Evolutionary conservation across 2,888 invertebrate genomes (phyloP).

Genomic region (Odontothrips loti): DNA sequence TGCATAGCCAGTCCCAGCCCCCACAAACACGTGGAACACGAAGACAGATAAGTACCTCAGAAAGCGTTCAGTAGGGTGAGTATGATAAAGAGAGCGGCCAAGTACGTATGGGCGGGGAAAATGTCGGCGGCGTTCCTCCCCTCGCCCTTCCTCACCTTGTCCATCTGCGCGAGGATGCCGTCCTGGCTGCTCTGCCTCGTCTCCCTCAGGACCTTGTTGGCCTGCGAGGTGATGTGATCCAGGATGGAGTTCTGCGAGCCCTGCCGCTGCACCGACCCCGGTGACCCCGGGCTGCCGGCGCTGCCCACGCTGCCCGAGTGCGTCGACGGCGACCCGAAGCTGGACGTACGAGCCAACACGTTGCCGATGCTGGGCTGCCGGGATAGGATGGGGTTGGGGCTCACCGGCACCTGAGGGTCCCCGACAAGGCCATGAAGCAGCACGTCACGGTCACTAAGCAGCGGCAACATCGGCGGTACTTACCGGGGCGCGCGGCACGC

Average conservation of each 20-base stretch:
- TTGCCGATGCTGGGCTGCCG: conserved; percentile 59
- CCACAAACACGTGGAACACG: too few relatives aligned
- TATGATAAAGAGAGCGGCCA: conserved; percentile 32
- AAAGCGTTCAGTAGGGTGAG: too few relatives aligned
- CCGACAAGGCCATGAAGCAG: not conserved
- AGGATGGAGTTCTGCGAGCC: conserved; percentile 79
- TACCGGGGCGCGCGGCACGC: conserved; percentile 33
- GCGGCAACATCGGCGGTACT: conserved; percentile 34
- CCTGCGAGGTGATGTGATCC: conserved; percentile 82
- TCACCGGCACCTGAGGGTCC: conserved; percentile 27
- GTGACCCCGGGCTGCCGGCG: conserved; percentile 34
- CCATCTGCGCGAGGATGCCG: conserved; percentile 81
- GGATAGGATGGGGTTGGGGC: conserved; percentile 51
- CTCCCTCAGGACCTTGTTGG: conserved; percentile 82
- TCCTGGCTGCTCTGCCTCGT: conserved; percentile 86
- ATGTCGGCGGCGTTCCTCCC: too few relatives aligned
- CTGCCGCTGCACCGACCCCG: conserved; percentile 57
- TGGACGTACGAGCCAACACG: conserved; percentile 59
- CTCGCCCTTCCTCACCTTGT: conserved; percentile 66
- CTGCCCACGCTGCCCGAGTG: conserved; percentile 28
- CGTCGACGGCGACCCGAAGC: conserved; percentile 54
- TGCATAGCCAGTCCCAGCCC: too few relatives aligned
- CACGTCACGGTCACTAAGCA: conserved; percentile 29
- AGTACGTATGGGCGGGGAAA: not conserved
- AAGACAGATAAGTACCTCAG: too few relatives aligned